Percentiles rank a stretch among this genome's conserved stretches.
phyloP scores from a whole-genome alignment of 2,888 invertebrate species.

The Serripes groenlandicus region DNA sequence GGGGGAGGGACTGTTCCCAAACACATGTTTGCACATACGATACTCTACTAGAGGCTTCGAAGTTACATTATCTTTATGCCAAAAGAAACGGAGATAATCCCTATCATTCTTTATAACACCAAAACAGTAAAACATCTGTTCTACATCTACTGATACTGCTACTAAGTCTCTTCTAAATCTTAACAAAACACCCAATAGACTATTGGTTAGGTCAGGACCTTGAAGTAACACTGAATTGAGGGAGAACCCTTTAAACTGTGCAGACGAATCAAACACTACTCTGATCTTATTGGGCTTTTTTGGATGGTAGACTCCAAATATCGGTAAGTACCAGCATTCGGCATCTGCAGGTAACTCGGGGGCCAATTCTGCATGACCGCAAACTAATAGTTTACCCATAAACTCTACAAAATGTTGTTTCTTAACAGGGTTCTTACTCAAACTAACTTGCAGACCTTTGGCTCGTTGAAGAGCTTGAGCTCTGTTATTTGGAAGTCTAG shows the following conservation, averaged over 20 bases:
- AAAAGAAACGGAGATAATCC: slow-evolving; percentile 57
- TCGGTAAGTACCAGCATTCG: slow-evolving; percentile 66
- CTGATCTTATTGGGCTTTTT: slow-evolving; percentile 50
- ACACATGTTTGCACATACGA: slow-evolving; percentile 56
- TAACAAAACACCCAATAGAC: slow-evolving; percentile 47
- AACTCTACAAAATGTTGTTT: slow-evolving; percentile 48
- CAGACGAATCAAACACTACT: slow-evolving; percentile 60
- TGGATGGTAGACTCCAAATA: slow-evolving; percentile 62
- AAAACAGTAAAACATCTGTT: too few species aligned
- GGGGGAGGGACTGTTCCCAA: slow-evolving; percentile 37
- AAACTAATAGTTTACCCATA: slow-evolving; percentile 43
- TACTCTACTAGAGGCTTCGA: slow-evolving; percentile 43
- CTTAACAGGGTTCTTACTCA: slow-evolving; percentile 44
- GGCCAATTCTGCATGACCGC: slow-evolving; percentile 57
- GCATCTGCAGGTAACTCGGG: slow-evolving; percentile 31
- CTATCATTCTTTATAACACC: slow-evolving; percentile 45
- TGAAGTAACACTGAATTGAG: slow-evolving; percentile 47
- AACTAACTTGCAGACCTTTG: slow-evolving; percentile 14
- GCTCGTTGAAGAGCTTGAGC: slow-evolving; percentile 33
- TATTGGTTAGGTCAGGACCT: slow-evolving; percentile 61
- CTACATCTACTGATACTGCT: slow-evolving; percentile 56
- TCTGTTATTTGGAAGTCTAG: slow-evolving; percentile 46
- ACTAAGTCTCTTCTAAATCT: slow-evolving; percentile 46
- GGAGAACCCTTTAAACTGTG: slow-evolving; percentile 44
- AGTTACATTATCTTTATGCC: slow-evolving; percentile 50